Evolutionary conservation across 2,888 invertebrate species (phyloP), one percentile per base, ranked within the genome.

Genomic region (Tiliacea citrago): DNA sequence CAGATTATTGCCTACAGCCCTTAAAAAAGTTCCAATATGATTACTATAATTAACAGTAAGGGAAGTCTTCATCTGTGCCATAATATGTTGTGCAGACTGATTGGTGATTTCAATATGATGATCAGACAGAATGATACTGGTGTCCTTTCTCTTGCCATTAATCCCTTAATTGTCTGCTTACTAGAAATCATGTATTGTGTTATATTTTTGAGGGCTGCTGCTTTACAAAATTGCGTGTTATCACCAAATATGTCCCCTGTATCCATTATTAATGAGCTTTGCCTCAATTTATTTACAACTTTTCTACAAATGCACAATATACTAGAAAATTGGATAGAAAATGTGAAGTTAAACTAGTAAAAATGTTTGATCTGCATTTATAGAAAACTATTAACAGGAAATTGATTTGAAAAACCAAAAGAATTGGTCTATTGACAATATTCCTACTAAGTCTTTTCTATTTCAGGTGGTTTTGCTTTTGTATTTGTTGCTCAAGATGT

Each of bases 401-500:
- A 77, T 55, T 69, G 5, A 61, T 60, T 51, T 49, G 8, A 35
- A 58, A 58, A 63, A 72, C 21, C 55, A 49, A 58, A 66, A 39
- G 2, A 63, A 35, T 66, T 75, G 62, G 39, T 73, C 42, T 35
- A 62, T 72, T 12, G 16, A 73, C 66, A 68, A 79, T 68, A 57
- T 72, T 85, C 60, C 79, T 84, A 81, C 66, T 75, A 66, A 75
- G 55, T 71, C 39, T 68, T 75, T 88, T 87, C 87, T 81, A 82
- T 97, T 97, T 70, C 97, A 99, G 99, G 99, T 97, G 99, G 99
- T 82, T 99, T 99, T 97, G 99, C 99, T 78, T 98, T 99, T 96
- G 99, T 99, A 77, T 99, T 98, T 97, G 98, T 98, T 87, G 99
- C 99, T 88, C 99, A 99, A 97, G 99, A 99, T 96, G 95, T 98